Evolutionary conservation across 2,797 vertebrate species (phyloP), one percentile per base, ranked within the genome.

Genomic region (Nyctalus aviator): DNA sequence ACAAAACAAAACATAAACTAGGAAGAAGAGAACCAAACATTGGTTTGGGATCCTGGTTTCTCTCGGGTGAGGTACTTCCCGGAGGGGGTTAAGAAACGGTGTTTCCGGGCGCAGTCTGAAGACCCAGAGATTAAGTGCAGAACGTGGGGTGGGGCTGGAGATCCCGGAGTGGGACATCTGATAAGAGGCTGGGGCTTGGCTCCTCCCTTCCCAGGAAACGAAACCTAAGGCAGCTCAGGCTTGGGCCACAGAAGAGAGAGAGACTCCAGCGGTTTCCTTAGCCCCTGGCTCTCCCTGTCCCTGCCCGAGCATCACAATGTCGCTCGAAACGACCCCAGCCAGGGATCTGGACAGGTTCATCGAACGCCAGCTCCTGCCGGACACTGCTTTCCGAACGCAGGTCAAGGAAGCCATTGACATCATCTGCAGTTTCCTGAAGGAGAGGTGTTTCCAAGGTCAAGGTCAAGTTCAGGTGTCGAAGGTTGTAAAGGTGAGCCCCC

Each of bases 401-500:
- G 68, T 97, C 69, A 35, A 1, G 1, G 0, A 6, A 0, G 95
- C 93, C 10, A 30, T 96, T 0, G 0, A 95, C 3, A 76, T 46
- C 25, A 93, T 97, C 64, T 96, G 93, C 13, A 1, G 8, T 0
- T 97, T 97, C 91, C 91, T 97, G 84, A 97, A 95, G 87, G 77
- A 91, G 18, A 37, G 0, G 3, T 96, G 97, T 18, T 93, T 91
- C 59, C 78, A 11, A 44, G 44, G 0, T 59, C 75, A 0, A 32
- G 7, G 0, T 0, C 5, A 30, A 0, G 0, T 0, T 5, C 10
- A 32, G 2, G 96, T 97, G 59, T 84, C 75, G 2, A 96, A 96
- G 30, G 94, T 87, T 6, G 88, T 98, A 48, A 98, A 98, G 97
- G 97, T 97, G 84, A 97, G 97, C 0, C 44, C 21, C 20, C 14